phyloP scores from a whole-genome alignment of 2,797 vertebrate genomes.

The Enteromius viviparus region DNA sequence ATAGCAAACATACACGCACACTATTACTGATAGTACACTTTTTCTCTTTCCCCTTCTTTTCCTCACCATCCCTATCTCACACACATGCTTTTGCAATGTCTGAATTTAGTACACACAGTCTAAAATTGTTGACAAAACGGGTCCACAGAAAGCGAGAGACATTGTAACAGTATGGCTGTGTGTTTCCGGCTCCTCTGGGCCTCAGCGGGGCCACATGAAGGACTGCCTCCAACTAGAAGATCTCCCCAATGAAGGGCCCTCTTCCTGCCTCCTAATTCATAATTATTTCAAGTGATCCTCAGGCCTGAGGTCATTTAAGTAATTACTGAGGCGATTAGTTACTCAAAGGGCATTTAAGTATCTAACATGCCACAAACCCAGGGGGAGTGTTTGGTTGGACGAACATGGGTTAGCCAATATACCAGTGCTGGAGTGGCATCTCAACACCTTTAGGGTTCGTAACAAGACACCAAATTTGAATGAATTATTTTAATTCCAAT shows the following conservation, averaged over 20 bases:
- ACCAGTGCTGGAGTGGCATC: constrained; percentile 29
- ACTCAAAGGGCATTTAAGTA: constrained; percentile 67
- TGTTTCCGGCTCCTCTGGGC: constrained; percentile 36
- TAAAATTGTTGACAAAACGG: neutral
- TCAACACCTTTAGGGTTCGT: constrained; percentile 40
- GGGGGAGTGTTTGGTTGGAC: constrained; percentile 57
- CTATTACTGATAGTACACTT: constrained; percentile 41
- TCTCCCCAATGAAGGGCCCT: constrained; percentile 58
- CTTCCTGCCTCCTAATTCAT: constrained; percentile 63
- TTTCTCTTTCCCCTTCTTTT: neutral
- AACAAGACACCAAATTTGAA: neutral
- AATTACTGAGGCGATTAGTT: constrained; percentile 69
- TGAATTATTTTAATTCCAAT: neutral
- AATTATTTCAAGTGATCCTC: constrained; percentile 66
- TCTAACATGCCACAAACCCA: constrained; percentile 51
- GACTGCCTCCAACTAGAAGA: constrained; percentile 58
- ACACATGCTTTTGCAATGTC: constrained; percentile 10
- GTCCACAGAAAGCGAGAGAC: constrained; percentile 13
- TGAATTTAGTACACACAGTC: neutral
- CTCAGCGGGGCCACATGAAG: constrained; percentile 53
- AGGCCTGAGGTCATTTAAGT: constrained; percentile 67
- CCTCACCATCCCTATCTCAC: neutral
- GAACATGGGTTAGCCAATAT: constrained; percentile 57
- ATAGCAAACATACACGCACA: constrained; percentile 36
- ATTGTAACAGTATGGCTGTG: constrained; percentile 30